phyloP scores from a whole-genome alignment of 2,888 invertebrate genomes.

The Lysandra coridon region DNA sequence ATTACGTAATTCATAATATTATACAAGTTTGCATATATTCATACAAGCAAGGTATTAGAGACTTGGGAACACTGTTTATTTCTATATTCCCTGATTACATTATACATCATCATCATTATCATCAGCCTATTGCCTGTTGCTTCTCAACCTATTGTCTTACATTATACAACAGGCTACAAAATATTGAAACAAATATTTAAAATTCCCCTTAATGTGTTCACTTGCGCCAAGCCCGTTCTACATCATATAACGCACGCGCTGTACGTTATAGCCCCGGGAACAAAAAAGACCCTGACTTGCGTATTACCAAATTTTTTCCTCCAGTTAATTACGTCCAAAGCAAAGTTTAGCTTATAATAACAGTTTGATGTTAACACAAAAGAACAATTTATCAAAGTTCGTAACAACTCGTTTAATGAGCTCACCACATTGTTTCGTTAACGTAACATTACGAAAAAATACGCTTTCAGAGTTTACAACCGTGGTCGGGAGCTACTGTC shows the following conservation, averaged over 20 bases:
- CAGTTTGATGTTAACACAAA: conserved; percentile 23
- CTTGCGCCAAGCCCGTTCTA: conserved; percentile 44
- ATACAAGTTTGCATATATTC: too few relatives aligned
- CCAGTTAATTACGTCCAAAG: conserved; percentile 58
- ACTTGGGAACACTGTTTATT: too few relatives aligned
- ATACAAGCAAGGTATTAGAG: too few relatives aligned
- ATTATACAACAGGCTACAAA: too few relatives aligned
- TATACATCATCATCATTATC: too few relatives aligned
- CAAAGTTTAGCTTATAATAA: conserved; percentile 33
- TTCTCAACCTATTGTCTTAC: too few relatives aligned
- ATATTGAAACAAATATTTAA: too few relatives aligned
- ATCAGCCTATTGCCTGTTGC: too few relatives aligned
- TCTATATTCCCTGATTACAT: too few relatives aligned
- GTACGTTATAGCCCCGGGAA: conserved; percentile 48
- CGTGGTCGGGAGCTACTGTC: background rate
- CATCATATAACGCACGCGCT: conserved; percentile 60
- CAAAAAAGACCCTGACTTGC: conserved; percentile 65
- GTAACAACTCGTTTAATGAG: conserved; percentile 23
- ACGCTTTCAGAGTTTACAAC: background rate
- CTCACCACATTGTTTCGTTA: background rate
- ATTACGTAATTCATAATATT: too few relatives aligned
- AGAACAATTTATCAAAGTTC: conserved; percentile 25
- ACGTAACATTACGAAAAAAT: background rate
- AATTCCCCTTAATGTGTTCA: conserved; percentile 28
- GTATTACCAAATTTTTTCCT: conserved; percentile 61